Evolutionary conservation across 2,113 vertebrate genomes (phyloP), one percentile per base, ranked within the genome.

Genomic region (Axis porcinus): DNA sequence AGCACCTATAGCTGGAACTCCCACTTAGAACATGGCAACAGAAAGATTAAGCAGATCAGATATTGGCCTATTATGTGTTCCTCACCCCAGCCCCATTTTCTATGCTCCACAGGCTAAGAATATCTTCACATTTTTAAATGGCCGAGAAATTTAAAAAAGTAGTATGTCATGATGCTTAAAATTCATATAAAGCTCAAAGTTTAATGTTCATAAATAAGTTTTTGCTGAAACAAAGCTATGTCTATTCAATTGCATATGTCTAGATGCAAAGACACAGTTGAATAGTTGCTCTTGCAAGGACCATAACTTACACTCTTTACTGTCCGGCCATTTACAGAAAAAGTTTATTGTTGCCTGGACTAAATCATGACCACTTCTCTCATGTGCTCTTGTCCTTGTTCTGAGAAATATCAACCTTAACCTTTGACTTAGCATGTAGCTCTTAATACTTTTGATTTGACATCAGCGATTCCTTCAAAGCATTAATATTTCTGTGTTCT

Each of bases 41-140:
- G n/a, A 57, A 55, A 60, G 58, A 54, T 3, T 89, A 60, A 94
- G 28, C 54, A 11, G 7, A n/a, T 84, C 14, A 78, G 33, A 16
- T 25, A 28, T 17, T 40, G 25, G 12, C 12, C 30, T 40, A 11
- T 45, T 36, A 4, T n/a, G 15, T 0, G 0, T 70, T 12, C 81
- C 50, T 3, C 3, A 1, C 27, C 6, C 2, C 25, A 4, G 1
- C 50, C 19, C 1, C 30, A 21, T 79, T 79, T 52, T 23, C 4
- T 86, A 10, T 78, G 43, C 3, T 6, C 14, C 57, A 28, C 17
- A 52, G 28, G 17, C 8, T 86, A 52, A 23, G 10, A 94, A 23
- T 94, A 12, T 47, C 47, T 40, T 60, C 43, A 40, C 13, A 30
- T 78, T 43, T 52, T 94, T 33, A 30, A 78, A 16, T 60, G 12